These are phyloP conservation scores for Sebastes iracundus DNA, from an alignment of 2,797 vertebrate genomes.

Conservation along the genomic window DNA sequence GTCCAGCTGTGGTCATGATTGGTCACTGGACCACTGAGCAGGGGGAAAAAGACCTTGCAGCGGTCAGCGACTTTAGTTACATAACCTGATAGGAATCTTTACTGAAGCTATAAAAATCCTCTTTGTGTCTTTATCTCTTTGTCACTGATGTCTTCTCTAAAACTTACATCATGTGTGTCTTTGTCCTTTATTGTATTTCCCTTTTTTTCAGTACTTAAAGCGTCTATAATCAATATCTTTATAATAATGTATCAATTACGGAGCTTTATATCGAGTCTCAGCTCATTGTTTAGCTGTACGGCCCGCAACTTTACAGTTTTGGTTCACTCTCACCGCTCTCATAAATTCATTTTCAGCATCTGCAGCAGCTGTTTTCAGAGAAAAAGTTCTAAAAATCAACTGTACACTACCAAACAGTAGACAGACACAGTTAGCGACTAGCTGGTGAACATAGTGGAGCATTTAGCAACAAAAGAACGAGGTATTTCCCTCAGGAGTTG, in stretches of 20 bases:
- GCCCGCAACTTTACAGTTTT: background rate
- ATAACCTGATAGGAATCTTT: constrained; percentile 49
- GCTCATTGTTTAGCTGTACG: background rate
- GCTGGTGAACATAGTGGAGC: background rate
- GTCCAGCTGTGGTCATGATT: constrained; percentile 54
- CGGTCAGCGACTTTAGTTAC: constrained; percentile 56
- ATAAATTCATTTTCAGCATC: too few relatives aligned
- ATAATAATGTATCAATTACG: background rate
- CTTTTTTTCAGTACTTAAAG: background rate
- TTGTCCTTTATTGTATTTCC: background rate
- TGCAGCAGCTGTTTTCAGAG: too few relatives aligned
- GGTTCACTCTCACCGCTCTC: background rate
- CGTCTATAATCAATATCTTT: background rate
- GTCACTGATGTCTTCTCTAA: background rate
- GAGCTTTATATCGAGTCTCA: background rate
- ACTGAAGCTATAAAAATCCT: constrained; percentile 36
- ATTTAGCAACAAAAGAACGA: background rate
- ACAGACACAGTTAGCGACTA: too few relatives aligned
- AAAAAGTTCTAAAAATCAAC: too few relatives aligned
- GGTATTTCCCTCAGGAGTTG: background rate
- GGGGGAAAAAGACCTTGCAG: constrained; percentile 55
- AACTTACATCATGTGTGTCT: background rate
- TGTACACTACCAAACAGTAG: too few relatives aligned
- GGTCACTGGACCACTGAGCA: constrained; percentile 61
- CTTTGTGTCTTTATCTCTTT: constrained; percentile 15